Evolutionary conservation across 2,797 vertebrate genomes (phyloP).

Genomic region (Leucoraja ocellata): DNA sequence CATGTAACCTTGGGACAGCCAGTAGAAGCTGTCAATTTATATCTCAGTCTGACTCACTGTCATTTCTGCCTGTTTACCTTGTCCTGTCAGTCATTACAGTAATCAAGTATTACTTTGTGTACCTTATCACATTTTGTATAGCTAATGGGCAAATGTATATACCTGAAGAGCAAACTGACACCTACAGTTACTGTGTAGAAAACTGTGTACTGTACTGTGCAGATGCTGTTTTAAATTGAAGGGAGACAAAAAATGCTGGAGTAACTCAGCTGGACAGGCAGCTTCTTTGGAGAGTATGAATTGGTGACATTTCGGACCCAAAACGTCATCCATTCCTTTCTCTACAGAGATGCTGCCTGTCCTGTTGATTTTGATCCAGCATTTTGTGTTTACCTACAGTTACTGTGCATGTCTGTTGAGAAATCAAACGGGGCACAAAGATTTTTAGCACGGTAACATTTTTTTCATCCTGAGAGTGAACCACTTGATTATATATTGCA

Average conservation of each 20-base stretch:
- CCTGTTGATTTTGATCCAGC: too few species aligned
- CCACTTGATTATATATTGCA: background rate
- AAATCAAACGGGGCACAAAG: background rate
- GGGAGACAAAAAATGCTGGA: too few species aligned
- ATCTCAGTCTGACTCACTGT: background rate
- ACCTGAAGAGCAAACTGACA: background rate
- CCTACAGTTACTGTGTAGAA: background rate
- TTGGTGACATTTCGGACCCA: too few species aligned
- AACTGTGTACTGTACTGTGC: too few species aligned
- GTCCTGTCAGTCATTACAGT: background rate
- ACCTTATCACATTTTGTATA: too few species aligned
- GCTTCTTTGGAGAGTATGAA: too few species aligned
- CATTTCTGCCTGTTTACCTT: background rate
- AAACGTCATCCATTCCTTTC: too few species aligned
- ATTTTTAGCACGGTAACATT: background rate
- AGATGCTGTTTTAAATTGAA: too few species aligned
- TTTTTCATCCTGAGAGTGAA: background rate
- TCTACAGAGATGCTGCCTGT: too few species aligned
- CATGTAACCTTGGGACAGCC: background rate
- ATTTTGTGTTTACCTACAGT: too few species aligned
- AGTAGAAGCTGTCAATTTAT: background rate
- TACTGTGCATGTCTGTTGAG: background rate
- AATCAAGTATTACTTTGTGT: background rate
- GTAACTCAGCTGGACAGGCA: too few species aligned
- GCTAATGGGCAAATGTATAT: background rate